phyloP scores from a whole-genome alignment of 2,113 vertebrate genomes.

The Rhinoptilus africanus region DNA sequence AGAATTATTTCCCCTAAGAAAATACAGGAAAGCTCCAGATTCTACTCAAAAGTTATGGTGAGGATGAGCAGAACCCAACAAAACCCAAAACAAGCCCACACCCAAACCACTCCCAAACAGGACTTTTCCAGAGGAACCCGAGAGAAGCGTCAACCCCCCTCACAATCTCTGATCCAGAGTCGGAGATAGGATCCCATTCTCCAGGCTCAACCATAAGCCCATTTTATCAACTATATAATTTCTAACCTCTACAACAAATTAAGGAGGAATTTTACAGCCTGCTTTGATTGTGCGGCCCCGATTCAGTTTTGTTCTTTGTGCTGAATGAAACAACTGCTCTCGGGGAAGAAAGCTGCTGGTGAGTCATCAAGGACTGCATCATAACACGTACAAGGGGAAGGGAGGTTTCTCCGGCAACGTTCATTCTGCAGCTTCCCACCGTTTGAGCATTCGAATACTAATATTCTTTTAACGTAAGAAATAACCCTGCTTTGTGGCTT shows the following conservation, averaged over 20 bases:
- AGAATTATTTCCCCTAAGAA: not conserved
- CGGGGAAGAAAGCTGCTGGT: not conserved
- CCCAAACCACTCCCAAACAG: not conserved
- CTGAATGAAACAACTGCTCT: not conserved
- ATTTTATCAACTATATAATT: not conserved
- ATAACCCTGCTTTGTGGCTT: not conserved
- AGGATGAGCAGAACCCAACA: not conserved
- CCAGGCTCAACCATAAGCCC: not conserved
- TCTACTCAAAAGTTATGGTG: not conserved
- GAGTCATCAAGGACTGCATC: not conserved
- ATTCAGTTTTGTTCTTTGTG: not conserved
- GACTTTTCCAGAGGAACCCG: not conserved
- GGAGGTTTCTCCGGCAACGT: not conserved
- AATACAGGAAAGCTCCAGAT: not conserved
- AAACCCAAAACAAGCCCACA: not conserved
- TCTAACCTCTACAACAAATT: not conserved
- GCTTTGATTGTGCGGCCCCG: not conserved
- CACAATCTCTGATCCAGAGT: not conserved
- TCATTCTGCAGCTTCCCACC: not conserved
- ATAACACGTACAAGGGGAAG: not conserved
- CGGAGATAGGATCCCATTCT: not conserved
- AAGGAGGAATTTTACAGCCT: not conserved
- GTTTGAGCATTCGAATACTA: not conserved
- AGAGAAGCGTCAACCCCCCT: not conserved
- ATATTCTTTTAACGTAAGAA: not conserved